Evolutionary conservation across 2,888 invertebrate species (phyloP), one percentile per base, ranked within the genome.

Genomic region (Merodon equestris): DNA sequence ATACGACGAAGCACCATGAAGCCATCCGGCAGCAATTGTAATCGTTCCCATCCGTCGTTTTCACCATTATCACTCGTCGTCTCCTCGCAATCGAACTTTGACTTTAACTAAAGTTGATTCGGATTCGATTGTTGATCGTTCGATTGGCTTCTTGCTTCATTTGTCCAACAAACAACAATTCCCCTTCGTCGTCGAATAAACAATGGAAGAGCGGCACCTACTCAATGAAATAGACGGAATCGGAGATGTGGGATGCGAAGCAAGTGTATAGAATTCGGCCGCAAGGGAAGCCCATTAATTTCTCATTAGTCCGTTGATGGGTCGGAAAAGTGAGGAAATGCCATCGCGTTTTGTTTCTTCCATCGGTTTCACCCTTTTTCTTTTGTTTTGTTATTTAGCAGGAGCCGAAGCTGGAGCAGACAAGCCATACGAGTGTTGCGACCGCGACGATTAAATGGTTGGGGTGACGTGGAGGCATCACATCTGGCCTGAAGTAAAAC

Each of bases 241-340:
- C 1, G 13, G 12, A 36, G 13, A 57, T 9, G n/a, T 48, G 27
- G 19, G 10, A 12, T 38, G 13, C 27, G 7, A n/a, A 27, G 7
- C 27, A 27, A 27, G 15, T 38, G 15, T 27, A 9, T 42, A 27
- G 14, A 38, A 47, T 38, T 34, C 12, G 13, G 12, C 50, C 17
- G 14, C 57, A 68, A 63, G 63, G 63, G 73, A 63, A 47, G 34
- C 19, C 54, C 51, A 79, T 79, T 79, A 70, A 47, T 64, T 64
- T 74, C 74, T 74, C 74, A 79, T 79, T 79, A 74, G 79, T 36
- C 64, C 15, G 60, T 54, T 34, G 73, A 56, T 70, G 74, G 63
- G 57, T 74, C 19, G 74, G 34, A 64, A 74, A 68, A 44, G 57
- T 63, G 57, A 48, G 38, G 61, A 70, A 72, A 61, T 63, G 63